Base-by-base conservation (phyloP, 92 coral and sea anemone genomes). In the Epizoanthus scotinus region DNA sequence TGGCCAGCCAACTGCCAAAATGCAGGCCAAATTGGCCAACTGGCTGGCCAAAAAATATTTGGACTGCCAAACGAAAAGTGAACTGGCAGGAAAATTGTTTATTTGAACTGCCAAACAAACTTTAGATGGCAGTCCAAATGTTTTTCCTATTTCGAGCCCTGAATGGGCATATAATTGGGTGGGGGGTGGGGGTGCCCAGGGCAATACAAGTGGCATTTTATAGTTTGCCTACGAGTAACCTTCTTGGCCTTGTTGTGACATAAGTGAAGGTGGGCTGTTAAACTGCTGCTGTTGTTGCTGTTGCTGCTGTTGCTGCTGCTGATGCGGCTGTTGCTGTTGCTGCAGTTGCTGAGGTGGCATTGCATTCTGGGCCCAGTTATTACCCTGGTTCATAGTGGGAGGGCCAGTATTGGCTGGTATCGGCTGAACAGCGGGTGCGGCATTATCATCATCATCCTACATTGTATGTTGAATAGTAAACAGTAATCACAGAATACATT, bases 321-420 rank as follows among this genome's bases (percentile, higher is more conserved):
- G 84, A 26, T 67, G 66, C 3, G n/a, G 36, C 4, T 31, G 36
- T 4, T 31, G 36, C 36, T 31, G 36, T 31, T 31, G 36, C 36
- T 66, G 84, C 26, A 54, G 66, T 1, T 49, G 84, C 57, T 67
- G 36, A 29, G 47, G 38, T 24, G 85, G 77, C 20, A 9, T 28
- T 26, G 68, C 67, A 63, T 81, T 65, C 22, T 81, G 84, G 28
- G 18, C n/a, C 66, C 67, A 53, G 38, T 68, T 57, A 44, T 57
- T 83, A 1, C 24, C 29, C 34, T 73, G 68, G 4, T n/a, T 34
- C 81, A 75, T 75, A 59, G 8, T 58, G 27, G 94, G 85, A n/a
- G 92, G 89, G 24, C 87, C 89, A 18, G 74, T 84, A 70, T 89
- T 86, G 21, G 92, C 71, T 42, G 92, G 90, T 61, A 92, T 60